Evolutionary conservation across 2,888 invertebrate genomes (phyloP).

Genomic region (Eurytoma adleriae): DNA sequence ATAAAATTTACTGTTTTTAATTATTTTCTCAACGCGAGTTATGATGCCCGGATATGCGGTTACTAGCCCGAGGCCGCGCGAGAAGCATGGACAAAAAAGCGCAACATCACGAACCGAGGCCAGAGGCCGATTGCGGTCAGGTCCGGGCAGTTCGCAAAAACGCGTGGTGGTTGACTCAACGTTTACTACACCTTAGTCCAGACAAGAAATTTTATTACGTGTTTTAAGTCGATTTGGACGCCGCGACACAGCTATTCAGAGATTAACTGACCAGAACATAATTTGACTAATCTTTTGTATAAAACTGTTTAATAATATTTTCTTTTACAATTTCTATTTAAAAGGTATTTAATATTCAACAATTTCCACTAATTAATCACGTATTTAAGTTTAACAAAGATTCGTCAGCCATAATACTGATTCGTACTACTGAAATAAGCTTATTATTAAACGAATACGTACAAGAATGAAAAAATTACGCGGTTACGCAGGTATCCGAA

Average conservation of each 20-base stretch:
- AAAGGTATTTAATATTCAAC: too few species aligned
- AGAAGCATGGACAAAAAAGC: background rate
- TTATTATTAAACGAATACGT: too few species aligned
- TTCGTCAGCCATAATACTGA: too few species aligned
- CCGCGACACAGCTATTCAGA: too few species aligned
- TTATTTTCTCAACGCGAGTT: background rate
- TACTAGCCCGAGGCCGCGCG: background rate
- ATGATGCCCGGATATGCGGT: background rate
- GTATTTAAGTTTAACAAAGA: too few species aligned
- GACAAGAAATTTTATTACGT: slow-evolving; percentile 24
- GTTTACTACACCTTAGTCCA: slow-evolving; percentile 15
- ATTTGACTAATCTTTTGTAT: background rate
- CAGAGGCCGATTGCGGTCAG: slow-evolving; percentile 37
- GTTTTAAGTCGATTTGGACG: background rate
- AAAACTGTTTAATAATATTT: too few species aligned
- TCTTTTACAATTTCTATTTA: too few species aligned
- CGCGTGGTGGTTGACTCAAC: background rate
- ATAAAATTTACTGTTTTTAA: background rate
- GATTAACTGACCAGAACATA: background rate
- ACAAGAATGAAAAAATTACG: too few species aligned
- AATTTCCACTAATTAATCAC: too few species aligned
- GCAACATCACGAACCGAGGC: background rate
- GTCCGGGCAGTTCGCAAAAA: slow-evolving; percentile 4
- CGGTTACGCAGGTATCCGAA: too few species aligned
- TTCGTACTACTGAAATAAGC: too few species aligned